Conservation (phyloP, 2,888 invertebrate genomes). For the Acrobasis repandana region DNA sequence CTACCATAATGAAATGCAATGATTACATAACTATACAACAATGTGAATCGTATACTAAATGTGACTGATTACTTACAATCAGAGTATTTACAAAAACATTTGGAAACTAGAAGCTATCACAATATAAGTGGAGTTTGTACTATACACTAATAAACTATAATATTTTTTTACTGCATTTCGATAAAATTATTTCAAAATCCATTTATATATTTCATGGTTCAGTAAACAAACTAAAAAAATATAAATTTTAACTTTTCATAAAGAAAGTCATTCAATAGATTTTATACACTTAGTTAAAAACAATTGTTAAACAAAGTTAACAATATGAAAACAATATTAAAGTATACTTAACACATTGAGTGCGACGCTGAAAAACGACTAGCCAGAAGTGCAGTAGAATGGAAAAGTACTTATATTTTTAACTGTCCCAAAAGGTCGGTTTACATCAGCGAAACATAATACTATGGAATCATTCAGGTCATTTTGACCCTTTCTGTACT, state of each 20-base stretch:
- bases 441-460: too few species aligned
- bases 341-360: background rate
- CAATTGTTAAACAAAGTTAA: background rate
- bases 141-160: slow-evolving; percentile 32
- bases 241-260: too few species aligned
- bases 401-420: too few species aligned
- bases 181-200: too few species aligned
- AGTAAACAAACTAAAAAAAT: too few species aligned
- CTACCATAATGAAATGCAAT: slow-evolving; percentile 16
- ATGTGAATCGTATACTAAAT: slow-evolving; percentile 3
- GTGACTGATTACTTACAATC: slow-evolving; percentile 8
- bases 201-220: too few species aligned
- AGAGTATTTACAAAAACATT: slow-evolving; percentile 29
- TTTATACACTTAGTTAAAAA: too few species aligned
- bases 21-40: slow-evolving; percentile 8
- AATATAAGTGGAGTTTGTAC: slow-evolving; percentile 40
- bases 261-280: too few species aligned
- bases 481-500: too few species aligned
- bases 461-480: too few species aligned
- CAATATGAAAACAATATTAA: background rate
- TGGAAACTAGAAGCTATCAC: slow-evolving; percentile 37
- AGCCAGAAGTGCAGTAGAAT: background rate
- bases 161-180: slow-evolving; percentile 11
- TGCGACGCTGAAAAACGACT: background rate
- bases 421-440: too few species aligned